These are phyloP conservation scores for Eulemur rubriventer DNA, from an alignment of 2,797 vertebrate species.

Conservation along the genomic window DNA sequence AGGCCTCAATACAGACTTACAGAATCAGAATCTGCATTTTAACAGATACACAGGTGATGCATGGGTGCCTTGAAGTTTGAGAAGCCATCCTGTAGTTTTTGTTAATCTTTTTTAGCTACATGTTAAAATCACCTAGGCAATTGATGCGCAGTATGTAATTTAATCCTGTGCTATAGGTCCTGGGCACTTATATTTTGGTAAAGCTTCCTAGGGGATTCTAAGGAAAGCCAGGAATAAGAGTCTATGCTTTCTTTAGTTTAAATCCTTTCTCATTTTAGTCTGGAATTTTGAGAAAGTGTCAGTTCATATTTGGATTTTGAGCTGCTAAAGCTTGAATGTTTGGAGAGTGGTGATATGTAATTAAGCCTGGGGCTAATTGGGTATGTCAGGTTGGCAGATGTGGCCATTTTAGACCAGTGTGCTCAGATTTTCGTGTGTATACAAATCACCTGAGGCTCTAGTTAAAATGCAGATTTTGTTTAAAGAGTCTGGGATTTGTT, in stretches of 20 bases:
- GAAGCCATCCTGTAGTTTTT: not conserved
- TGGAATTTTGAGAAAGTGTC: not conserved
- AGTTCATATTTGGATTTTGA: constrained; percentile 10
- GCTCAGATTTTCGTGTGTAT: not conserved
- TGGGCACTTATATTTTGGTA: not conserved
- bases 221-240: not conserved
- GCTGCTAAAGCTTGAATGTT: not conserved
- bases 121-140: not conserved
- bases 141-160: not conserved
- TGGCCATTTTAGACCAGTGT: not conserved
- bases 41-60: not conserved
- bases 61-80: not conserved
- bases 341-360: not conserved
- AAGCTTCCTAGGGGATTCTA: not conserved
- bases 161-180: not conserved
- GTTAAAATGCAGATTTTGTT: constrained; percentile 35
- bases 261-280: not conserved
- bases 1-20: not conserved
- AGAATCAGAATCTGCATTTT: not conserved
- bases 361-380: not conserved
- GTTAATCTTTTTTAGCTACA: not conserved
- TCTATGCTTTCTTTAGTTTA: not conserved
- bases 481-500: not conserved
- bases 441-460: not conserved
- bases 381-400: not conserved